Percentiles rank a stretch among this genome's conserved stretches.
These are phyloP conservation scores for Ceratitis capitata DNA, from an alignment of 1,140 invertebrate genomes.

Conservation along the genomic window DNA sequence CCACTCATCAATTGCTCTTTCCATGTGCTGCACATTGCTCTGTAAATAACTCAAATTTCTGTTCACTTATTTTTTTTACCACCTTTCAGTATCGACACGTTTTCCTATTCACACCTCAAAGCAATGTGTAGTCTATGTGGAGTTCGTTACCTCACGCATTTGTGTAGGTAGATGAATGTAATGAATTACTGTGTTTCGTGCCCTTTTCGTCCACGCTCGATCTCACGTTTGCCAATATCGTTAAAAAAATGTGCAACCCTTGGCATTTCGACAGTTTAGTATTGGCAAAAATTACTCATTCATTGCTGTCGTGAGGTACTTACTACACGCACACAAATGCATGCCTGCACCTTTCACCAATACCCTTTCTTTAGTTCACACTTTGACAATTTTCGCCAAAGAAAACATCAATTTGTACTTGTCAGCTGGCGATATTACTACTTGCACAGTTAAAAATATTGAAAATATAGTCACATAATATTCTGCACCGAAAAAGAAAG, in stretches of 20 bases:
- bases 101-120: not conserved
- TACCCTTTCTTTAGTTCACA: too few species aligned
- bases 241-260: not conserved
- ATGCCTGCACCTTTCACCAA: too few species aligned
- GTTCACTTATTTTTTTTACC: not conserved
- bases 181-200: too few species aligned
- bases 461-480: not conserved
- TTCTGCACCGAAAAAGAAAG: not conserved
- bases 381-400: too few species aligned
- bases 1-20: not conserved
- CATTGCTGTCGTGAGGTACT: not conserved
- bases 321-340: not conserved
- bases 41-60: not conserved
- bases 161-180: not conserved
- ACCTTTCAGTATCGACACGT: not conserved
- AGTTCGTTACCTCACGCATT: not conserved
- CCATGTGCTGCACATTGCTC: not conserved
- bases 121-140: not conserved
- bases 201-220: not conserved
- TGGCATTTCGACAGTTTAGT: not conserved
- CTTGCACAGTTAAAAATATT: not conserved
- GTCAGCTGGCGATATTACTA: not conserved
- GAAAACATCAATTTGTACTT: not conserved
- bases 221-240: not conserved
- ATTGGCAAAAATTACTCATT: not conserved